phyloP scores from a whole-genome alignment of 2,888 invertebrate species.

The Ditylenchus weischeri region DNA sequence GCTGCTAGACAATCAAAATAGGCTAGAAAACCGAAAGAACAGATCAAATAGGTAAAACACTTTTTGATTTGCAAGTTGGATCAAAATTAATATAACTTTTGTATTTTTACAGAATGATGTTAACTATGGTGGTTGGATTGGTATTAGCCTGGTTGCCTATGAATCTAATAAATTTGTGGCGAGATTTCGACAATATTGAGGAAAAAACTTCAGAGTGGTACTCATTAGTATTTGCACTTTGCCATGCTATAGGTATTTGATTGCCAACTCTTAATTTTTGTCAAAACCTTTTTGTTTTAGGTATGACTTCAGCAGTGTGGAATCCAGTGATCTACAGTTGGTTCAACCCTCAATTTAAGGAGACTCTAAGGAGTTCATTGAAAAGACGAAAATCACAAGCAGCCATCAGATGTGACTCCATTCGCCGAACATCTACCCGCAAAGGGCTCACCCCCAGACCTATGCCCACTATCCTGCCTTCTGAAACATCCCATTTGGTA shows the following conservation, averaged over 20 bases:
- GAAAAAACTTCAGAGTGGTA: constrained; percentile 33
- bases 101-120: constrained; percentile 50
- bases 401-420: too few relatives aligned
- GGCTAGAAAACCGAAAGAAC: constrained; percentile 35
- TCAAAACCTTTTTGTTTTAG: background rate
- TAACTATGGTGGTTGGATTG: constrained; percentile 53
- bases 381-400: constrained; percentile 7
- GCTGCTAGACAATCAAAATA: constrained; percentile 35
- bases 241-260: constrained; percentile 38
- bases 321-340: constrained; percentile 56
- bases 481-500: too few relatives aligned
- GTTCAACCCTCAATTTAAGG: constrained; percentile 55
- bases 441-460: too few relatives aligned
- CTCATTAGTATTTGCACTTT: constrained; percentile 49
- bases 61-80: constrained; percentile 5
- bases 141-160: constrained; percentile 57
- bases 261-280: too few relatives aligned
- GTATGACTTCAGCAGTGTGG: constrained; percentile 39
- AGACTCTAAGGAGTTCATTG: constrained; percentile 25
- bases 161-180: constrained; percentile 51
- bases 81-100: background rate
- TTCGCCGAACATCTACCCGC: too few relatives aligned
- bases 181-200: constrained; percentile 43
- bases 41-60: constrained; percentile 29
- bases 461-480: too few relatives aligned